A percentile compares a stretch with the other conserved stretches of the same genome.
phyloP scores from a whole-genome alignment of 2,113 vertebrate genomes.

The Sphaerodactylus townsendi region DNA sequence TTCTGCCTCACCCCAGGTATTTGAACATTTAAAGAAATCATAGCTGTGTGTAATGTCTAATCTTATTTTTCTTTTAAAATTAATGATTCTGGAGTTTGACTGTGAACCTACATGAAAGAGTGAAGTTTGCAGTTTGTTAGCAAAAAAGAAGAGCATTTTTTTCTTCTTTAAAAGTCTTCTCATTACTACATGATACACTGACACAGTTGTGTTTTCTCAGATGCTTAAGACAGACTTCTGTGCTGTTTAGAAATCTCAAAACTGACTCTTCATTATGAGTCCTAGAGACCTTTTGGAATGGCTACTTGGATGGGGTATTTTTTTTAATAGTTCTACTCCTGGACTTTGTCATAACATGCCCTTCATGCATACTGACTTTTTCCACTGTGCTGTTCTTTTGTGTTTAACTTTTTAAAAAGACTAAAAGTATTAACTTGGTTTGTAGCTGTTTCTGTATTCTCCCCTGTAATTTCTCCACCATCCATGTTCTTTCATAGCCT shows the following conservation, averaged over 20 bases:
- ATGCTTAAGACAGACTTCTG: not conserved
- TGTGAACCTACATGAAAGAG: conserved; percentile 33
- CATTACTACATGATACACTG: not conserved
- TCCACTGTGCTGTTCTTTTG: conserved; percentile 30
- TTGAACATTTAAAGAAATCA: not conserved
- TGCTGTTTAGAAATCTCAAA: not conserved
- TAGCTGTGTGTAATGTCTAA: not conserved
- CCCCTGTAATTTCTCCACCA: conserved; percentile 75
- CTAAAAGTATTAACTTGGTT: conserved; percentile 64
- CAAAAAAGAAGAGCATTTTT: not conserved
- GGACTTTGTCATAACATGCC: conserved; percentile 1
- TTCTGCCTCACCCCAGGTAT: not conserved
- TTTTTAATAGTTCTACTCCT: accelerated
- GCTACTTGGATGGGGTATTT: not conserved
- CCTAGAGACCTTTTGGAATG: not conserved
- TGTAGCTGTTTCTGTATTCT: conserved; percentile 71
- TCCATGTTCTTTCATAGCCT: conserved; percentile 88
- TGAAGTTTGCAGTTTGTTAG: conserved; percentile 28
- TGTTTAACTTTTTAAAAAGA: conserved; percentile 37
- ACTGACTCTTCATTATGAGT: not conserved
- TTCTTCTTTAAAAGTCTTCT: not conserved
- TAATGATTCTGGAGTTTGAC: not conserved
- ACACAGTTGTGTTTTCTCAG: not conserved
- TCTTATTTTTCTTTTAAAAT: not conserved
- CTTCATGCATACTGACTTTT: conserved; percentile 11